Evolutionary conservation across 2,113 vertebrate genomes (phyloP), one percentile per base, ranked within the genome.

Genomic region (Chaetodon trifascialis): DNA sequence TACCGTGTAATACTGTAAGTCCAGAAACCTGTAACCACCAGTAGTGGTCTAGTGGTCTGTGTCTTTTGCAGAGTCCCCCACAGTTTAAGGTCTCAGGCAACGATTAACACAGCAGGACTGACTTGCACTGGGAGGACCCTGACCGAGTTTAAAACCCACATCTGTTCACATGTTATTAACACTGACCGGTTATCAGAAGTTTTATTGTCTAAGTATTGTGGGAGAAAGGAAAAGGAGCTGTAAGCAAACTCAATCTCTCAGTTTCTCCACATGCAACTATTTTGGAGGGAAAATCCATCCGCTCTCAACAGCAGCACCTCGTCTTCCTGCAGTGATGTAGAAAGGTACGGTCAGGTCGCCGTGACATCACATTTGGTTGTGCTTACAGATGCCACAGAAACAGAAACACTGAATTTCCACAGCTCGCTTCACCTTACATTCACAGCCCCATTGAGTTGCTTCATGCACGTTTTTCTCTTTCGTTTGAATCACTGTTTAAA

Each of bases 121-220:
- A 78, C 23, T 42, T n/a, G 11, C 42, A 25, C 12, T 9, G 40
- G 5, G 34, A 65, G 51, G 36, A 74, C 34, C 3, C 23, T 11
- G 4, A 64, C 11, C 25, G 19, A 16, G 72, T 85, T 62, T 73
- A 55, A 66, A 47, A 73, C 30, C 36, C 44, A 71, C 56, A 52
- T 51, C 42, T 47, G 68, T 40, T 59, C 49, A 38, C 19, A 40
- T 30, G 68, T 60, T 21, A 67, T 54, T 23, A 16, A 42, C 49
- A 64, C 15, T n/a, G n/a, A 49, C 40, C 51, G 46, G n/a, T 36
- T 73, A 34, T 59, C 11, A 46, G 30, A 30, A 30, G 30, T 30
- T 30, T 30, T 30, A 42, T 2, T 19, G 11, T 16, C 17, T 1
- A 47, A 56, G 14, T 12, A 1, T 65, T 17, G 8, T 1, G 2